Percentiles rank a stretch among this genome's conserved stretches.
Evolutionary conservation across 2,797 vertebrate species (phyloP).

Genomic region (Brachyalestes nurse): DNA sequence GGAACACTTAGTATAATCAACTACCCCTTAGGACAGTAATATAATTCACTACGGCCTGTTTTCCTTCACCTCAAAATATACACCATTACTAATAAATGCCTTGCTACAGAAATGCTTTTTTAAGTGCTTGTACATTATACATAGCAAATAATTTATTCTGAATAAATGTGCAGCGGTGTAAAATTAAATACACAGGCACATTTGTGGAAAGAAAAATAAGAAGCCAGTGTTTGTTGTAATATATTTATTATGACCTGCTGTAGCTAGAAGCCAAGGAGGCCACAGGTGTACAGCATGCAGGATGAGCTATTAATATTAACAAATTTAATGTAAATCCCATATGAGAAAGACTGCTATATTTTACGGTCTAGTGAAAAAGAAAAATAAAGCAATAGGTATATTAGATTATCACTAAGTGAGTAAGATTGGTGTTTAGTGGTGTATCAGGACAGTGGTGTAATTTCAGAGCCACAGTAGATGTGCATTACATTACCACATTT

Average conservation of each 20-base stretch:
- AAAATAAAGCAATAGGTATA: background rate
- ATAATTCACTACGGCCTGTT: conserved; percentile 60
- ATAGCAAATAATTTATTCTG: conserved; percentile 64
- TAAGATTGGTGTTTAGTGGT: conserved; percentile 12
- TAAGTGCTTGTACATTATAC: conserved; percentile 68
- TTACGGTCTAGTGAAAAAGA: background rate
- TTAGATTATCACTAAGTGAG: background rate
- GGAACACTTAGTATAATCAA: conserved; percentile 66
- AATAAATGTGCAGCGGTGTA: conserved; percentile 60
- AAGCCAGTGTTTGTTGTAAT: background rate
- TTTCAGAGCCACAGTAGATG: background rate
- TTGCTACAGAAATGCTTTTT: conserved; percentile 65
- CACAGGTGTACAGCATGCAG: background rate
- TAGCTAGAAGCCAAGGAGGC: background rate
- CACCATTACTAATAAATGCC: conserved; percentile 67
- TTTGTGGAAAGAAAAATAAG: conserved; percentile 35
- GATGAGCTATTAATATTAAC: background rate
- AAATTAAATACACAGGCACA: conserved; percentile 61
- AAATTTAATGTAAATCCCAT: background rate
- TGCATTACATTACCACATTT: background rate
- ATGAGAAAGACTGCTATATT: background rate
- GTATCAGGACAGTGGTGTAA: conserved; percentile 4
- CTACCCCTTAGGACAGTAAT: conserved; percentile 59
- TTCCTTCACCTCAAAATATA: conserved; percentile 67
- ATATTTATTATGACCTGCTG: background rate